Evolutionary conservation across 2,113 vertebrate species (phyloP).

Genomic region (Camelus bactrianus): DNA sequence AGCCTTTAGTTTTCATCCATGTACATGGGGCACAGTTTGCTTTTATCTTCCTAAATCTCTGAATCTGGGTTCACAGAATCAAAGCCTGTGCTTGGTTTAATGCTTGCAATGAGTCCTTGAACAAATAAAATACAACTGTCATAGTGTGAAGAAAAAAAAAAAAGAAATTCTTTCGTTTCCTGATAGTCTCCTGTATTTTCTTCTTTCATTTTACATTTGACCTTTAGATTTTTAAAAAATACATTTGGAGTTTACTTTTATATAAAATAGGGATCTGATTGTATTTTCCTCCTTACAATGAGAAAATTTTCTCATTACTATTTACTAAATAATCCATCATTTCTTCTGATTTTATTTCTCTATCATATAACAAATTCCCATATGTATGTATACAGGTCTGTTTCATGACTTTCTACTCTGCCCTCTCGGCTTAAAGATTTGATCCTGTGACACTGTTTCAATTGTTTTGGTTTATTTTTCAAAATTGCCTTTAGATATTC

Average conservation of each 20-base stretch:
- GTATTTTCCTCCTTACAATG: background rate
- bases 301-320: background rate
- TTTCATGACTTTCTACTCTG: background rate
- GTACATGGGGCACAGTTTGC: slow-evolving; percentile 18
- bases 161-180: background rate
- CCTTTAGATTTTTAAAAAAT: background rate
- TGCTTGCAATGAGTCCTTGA: slow-evolving; percentile 41
- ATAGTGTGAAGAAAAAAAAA: background rate
- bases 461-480: background rate
- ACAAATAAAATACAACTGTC: slow-evolving; percentile 84
- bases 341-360: background rate
- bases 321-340: background rate
- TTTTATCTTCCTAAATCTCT: slow-evolving; percentile 68
- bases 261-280: background rate
- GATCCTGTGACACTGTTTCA: background rate
- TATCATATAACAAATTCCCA: background rate
- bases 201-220: background rate
- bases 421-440: background rate
- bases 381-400: background rate
- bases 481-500: background rate
- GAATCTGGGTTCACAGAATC: slow-evolving; percentile 73
- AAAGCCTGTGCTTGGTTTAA: slow-evolving; percentile 69
- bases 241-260: background rate
- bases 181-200: background rate
- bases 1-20: slow-evolving; percentile 45